phyloP scores from a whole-genome alignment of 2,888 invertebrate genomes.

The Chironomus riparius region DNA sequence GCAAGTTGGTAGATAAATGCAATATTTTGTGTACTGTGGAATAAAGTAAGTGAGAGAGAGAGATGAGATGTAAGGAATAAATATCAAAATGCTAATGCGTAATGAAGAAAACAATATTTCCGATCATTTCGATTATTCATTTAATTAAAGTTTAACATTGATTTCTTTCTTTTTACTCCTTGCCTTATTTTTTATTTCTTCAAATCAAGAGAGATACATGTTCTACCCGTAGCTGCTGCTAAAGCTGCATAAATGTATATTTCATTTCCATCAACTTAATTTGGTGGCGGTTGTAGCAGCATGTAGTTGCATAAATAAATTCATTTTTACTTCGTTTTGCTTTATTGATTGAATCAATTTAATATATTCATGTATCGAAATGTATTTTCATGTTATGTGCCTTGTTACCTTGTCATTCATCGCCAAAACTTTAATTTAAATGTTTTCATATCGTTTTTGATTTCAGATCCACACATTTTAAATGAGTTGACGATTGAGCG shows the following conservation, averaged over 20 bases:
- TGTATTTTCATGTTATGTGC: not conserved
- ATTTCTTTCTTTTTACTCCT: not conserved
- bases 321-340: not conserved
- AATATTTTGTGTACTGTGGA: no score
- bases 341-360: not conserved
- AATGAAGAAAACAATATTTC: slow-evolving; percentile 9
- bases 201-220: no score
- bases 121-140: slow-evolving; percentile 26
- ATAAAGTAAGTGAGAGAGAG: not conserved
- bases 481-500: slow-evolving; percentile 24
- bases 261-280: slow-evolving; percentile 25
- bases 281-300: slow-evolving; percentile 27
- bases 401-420: not conserved
- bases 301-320: slow-evolving; percentile 21
- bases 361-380: not conserved
- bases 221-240: not conserved
- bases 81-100: slow-evolving; percentile 19
- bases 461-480: slow-evolving; percentile 24
- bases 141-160: slow-evolving; percentile 27
- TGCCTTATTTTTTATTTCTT: not conserved
- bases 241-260: not conserved
- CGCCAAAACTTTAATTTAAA: slow-evolving; percentile 18
- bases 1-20: no score
- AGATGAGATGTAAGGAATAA: not conserved
- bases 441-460: not conserved